Percentiles rank a stretch among this genome's conserved stretches.
phyloP scores from a whole-genome alignment of 2,113 vertebrate genomes.

The Turdus rufiventris region DNA sequence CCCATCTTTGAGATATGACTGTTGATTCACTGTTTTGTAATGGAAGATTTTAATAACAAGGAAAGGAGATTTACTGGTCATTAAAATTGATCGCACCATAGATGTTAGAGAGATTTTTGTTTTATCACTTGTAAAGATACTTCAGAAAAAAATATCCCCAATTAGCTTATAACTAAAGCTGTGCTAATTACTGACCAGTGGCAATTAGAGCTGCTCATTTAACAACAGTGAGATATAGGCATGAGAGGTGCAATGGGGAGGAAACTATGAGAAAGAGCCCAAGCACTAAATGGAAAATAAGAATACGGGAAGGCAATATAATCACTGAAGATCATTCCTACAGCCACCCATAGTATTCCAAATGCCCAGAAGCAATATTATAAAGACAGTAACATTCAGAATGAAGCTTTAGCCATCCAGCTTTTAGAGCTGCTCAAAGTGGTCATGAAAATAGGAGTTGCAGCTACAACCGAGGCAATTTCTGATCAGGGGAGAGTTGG shows the following conservation, averaged over 20 bases:
- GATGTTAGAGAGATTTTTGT: background rate
- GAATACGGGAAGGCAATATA: background rate
- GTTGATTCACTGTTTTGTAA: background rate
- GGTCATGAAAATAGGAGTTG: background rate
- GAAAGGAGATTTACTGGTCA: background rate
- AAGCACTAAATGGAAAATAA: background rate
- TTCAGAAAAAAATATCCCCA: background rate
- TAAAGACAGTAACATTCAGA: background rate
- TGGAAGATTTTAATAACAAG: background rate
- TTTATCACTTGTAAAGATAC: background rate
- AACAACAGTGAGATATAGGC: background rate
- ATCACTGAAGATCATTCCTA: background rate
- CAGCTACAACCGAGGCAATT: background rate
- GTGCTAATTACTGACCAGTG: background rate
- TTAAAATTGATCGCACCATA: background rate
- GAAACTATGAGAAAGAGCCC: background rate
- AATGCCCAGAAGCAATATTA: background rate
- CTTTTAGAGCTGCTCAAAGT: background rate
- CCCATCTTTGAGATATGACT: background rate
- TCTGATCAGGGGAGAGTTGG: background rate
- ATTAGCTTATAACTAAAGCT: background rate
- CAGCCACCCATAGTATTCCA: rapidly evolving
- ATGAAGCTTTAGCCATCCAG: background rate
- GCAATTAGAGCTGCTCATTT: background rate
- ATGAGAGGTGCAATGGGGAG: background rate